Base-by-base conservation (phyloP, 2,113 vertebrate genomes). In the Carettochelys insculpta region DNA sequence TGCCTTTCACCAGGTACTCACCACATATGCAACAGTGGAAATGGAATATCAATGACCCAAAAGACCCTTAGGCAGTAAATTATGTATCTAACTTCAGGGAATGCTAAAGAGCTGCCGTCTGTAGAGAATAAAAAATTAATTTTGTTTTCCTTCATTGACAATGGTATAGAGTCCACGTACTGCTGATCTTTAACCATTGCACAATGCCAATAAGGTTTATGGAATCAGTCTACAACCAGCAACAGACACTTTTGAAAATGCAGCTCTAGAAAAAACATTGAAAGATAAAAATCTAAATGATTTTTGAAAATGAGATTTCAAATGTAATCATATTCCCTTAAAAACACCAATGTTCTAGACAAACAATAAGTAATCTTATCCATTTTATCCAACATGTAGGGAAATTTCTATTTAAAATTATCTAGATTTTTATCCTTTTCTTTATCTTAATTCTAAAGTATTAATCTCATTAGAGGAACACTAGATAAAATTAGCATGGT, bases 351-450 rank as follows among this genome's bases (percentile, higher is more conserved):
- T 7, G 65, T 58, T 71, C 87, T 38, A 81, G 71, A 76, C 77
- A 94, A 94, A 85, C 83, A 87, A 38, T 34, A 89, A 50, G 34
- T 84, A 90, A 88, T 93, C 93, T 96, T 11, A 80, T 9, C 9
- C 24, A 54, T 93, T 93, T 17, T 79, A 38, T 80, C 16, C 0
- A 61, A 92, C 88, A 81, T 81, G 43, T 54, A 52, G 20, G 10
- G 3, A 82, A 93, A 89, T 90, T 85, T 14, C 41, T 86, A 43
- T 88, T 89, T 84, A 89, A 85, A 82, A 53, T 81, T 82, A 80
- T 80, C 20, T 48, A 84, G 43, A 79, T 91, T 85, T 94, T 58
- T 2, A 54, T 88, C 93, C 31, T 77, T 87, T 8, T 81, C 7
- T 77, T 87, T 94, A 50, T 82, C 53, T 77, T 90, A 82, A 92